Evolutionary conservation across 1,140 invertebrate species (phyloP), one percentile per base, ranked within the genome.

Genomic region (Drosophila sucinea): DNA sequence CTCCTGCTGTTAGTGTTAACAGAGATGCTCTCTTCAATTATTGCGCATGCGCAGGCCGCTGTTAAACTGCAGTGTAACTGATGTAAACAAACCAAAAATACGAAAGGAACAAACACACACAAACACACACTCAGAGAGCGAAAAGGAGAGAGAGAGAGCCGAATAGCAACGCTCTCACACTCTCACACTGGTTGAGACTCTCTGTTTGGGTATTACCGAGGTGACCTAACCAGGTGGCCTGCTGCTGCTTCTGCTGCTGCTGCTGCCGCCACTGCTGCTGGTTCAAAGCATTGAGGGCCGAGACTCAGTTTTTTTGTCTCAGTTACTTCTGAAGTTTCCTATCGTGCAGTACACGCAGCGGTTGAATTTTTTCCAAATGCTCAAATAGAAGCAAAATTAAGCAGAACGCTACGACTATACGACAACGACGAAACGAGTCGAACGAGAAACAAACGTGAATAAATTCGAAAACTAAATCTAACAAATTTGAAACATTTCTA

Each of bases 291-390:
- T 47, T 47, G 44, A 47, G 44, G 44, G 6, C 23, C 44, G 44
- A 47, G 44, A 47, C 44, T 47, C 44, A 47, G 44, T 27, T 27
- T 51, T 51, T 51, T 25, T 27, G 91, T 81, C 79, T 83, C 87
- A 90, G 87, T 90, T 86, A 90, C 69, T 84, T 81, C 73, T 68
- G 68, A 78, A 79, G 57, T 78, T 90, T 80, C 86, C 56, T 62
- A 84, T 76, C 80, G 65, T 75, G 61, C 71, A 68, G 77, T 72
- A 33, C 55, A 70, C 67, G 77, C 66, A 80, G 41, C 83, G 83
- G 57, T 70, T 44, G 72, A 51, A 65, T 57, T 54, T 47, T 57
- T 35, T 17, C 38, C 30, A 29, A 60, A 54, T 3, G 30, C 38
- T 67, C 27, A 67, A 25, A 57, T 51, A 51, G 44, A 41, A 61